Evolutionary conservation across 2,888 invertebrate species (phyloP).

Genomic region (Lasioglossum calceatum): DNA sequence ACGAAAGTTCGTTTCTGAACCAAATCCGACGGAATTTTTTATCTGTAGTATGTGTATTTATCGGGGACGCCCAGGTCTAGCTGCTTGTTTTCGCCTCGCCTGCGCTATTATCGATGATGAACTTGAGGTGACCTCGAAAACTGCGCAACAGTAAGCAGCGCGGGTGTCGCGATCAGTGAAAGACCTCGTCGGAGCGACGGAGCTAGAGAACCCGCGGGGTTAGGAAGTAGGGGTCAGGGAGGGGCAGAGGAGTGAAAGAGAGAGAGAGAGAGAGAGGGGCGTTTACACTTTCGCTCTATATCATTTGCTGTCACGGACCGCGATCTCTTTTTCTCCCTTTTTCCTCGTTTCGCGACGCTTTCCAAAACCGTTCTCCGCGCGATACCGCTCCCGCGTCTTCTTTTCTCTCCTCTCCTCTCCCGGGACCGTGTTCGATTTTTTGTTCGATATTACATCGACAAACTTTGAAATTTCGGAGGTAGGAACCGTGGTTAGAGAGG

Average conservation of each 20-base stretch:
- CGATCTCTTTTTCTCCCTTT: conserved; percentile 41
- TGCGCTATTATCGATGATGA: conserved; percentile 83
- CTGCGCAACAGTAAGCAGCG: conserved; percentile 77
- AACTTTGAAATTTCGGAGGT: neutral
- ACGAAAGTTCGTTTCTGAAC: conserved; percentile 70
- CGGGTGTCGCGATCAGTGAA: conserved; percentile 40
- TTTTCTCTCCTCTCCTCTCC: neutral
- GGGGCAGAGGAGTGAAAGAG: conserved; percentile 20
- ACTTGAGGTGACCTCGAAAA: conserved; percentile 82
- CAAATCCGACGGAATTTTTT: conserved; percentile 75
- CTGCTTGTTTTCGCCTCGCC: conserved; percentile 81
- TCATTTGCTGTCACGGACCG: conserved; percentile 45
- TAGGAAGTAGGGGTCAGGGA: conserved; percentile 16
- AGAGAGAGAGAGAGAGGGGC: conserved; percentile 30
- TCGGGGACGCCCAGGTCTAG: conserved; percentile 81
- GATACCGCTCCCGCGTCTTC: conserved; percentile 1
- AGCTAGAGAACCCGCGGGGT: conserved; percentile 33
- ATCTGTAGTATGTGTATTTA: conserved; percentile 76
- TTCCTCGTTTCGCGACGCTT: conserved; percentile 45
- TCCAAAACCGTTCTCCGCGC: conserved; percentile 44
- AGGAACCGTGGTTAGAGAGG: neutral
- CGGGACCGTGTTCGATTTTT: neutral
- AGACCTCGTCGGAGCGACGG: conserved; percentile 35
- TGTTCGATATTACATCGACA: neutral
- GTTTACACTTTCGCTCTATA: conserved; percentile 68